A percentile compares a stretch with the other conserved stretches of the same genome.
These are phyloP conservation scores for Erythrocebus patas DNA, from an alignment of 2,113 vertebrate genomes.

Conservation along the genomic window DNA sequence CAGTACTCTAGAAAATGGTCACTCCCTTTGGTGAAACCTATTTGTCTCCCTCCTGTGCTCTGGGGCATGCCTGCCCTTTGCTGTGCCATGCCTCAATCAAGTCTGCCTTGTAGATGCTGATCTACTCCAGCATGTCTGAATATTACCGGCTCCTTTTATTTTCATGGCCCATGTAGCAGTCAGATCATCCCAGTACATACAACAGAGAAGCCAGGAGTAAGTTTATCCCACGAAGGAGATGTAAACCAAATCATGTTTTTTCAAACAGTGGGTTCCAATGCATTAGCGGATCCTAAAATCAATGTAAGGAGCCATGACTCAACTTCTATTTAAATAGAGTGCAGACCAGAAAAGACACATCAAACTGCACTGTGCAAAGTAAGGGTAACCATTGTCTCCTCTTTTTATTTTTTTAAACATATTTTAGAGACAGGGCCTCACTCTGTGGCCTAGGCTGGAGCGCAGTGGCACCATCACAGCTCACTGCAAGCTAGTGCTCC, in stretches of 20 bases:
- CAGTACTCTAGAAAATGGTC: neutral
- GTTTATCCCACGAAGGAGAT: neutral
- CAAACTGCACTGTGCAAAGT: neutral
- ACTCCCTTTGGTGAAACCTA: neutral
- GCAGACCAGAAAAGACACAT: neutral
- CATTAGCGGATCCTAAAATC: neutral
- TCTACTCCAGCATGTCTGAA: neutral
- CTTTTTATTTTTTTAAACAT: no score
- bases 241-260: neutral
- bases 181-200: neutral
- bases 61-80: fast-evolving
- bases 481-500: no score
- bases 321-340: neutral
- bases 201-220: neutral
- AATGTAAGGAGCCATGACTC: neutral
- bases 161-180: neutral
- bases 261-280: neutral
- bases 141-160: neutral
- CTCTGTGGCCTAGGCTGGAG: no score
- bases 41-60: neutral
- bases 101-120: neutral
- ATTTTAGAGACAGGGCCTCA: no score
- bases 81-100: fast-evolving
- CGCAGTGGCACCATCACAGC: no score
- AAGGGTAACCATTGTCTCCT: neutral